Conservation (phyloP, 2,113 vertebrate genomes). For the Rhabdomys dilectus region DNA sequence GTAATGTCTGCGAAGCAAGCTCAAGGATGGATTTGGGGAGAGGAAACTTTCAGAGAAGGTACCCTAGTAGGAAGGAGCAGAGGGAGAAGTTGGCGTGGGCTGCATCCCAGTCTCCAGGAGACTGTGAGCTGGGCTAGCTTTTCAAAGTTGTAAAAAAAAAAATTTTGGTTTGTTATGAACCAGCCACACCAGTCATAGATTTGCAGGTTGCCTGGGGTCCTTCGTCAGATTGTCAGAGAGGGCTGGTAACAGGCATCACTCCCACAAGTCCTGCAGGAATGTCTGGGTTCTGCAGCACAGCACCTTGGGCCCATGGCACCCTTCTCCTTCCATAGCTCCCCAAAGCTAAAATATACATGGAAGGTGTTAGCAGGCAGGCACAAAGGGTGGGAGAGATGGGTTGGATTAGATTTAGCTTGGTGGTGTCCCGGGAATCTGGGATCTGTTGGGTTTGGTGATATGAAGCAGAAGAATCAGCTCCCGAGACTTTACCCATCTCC, state of each 20-base stretch:
- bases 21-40: not conserved
- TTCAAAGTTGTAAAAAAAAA: not conserved
- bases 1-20: not conserved
- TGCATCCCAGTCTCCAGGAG: fast-evolving
- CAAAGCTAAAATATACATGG: not conserved
- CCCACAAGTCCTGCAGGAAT: not conserved
- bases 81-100: not conserved
- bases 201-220: not conserved
- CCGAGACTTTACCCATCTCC: not conserved
- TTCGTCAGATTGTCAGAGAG: not conserved
- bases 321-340: not conserved
- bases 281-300: not conserved
- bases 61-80: not conserved
- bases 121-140: not conserved
- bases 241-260: too few species aligned
- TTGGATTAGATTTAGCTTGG: not conserved
- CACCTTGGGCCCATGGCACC: not conserved
- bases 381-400: not conserved
- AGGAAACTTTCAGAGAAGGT: not conserved
- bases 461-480: not conserved
- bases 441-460: not conserved
- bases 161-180: not conserved
- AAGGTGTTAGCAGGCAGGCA: too few species aligned
- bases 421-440: not conserved
- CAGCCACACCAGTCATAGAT: not conserved